Evolutionary conservation across 2,113 vertebrate species (phyloP).

Genomic region (Crotophaga sulcirostris): DNA sequence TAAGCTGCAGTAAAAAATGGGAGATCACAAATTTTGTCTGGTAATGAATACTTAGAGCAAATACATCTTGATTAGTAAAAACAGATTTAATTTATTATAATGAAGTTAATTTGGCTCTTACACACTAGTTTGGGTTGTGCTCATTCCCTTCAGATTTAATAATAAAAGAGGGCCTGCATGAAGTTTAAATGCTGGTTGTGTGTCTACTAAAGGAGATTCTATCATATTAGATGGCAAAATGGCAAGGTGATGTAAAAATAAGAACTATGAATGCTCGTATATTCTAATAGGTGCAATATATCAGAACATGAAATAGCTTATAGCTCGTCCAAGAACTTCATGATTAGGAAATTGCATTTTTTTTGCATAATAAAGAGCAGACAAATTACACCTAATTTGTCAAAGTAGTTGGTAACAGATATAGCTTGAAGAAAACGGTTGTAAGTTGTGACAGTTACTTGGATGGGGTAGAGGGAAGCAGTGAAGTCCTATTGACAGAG

Average conservation of each 20-base stretch:
- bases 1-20: not conserved
- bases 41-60: not conserved
- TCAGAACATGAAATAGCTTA: not conserved
- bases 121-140: not conserved
- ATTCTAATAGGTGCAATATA: not conserved
- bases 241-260: not conserved
- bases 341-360: not conserved
- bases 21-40: not conserved
- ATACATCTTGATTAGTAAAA: not conserved
- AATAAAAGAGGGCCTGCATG: not conserved
- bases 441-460: not conserved
- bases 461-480: not conserved
- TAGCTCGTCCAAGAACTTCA: not conserved
- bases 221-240: not conserved
- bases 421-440: not conserved
- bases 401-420: not conserved
- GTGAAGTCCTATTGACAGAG: not conserved
- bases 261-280: not conserved
- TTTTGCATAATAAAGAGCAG: not conserved
- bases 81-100: not conserved
- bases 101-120: not conserved
- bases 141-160: not conserved
- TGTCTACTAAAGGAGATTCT: not conserved
- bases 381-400: not conserved
- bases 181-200: not conserved